Evolutionary conservation across 1,140 invertebrate species (phyloP).

Genomic region (Neoseiulus cucumeris): DNA sequence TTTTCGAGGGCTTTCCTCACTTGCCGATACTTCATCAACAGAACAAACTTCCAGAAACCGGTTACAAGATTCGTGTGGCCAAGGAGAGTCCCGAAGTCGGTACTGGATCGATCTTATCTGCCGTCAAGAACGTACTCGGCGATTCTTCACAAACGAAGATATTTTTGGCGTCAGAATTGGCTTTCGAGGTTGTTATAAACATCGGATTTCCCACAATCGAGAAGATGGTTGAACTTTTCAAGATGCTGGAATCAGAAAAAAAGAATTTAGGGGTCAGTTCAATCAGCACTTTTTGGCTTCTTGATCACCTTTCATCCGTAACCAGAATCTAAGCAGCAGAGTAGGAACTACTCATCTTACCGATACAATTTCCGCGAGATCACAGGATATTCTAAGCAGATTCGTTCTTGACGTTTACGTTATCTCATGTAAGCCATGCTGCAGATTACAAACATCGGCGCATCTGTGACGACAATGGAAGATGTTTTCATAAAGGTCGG

Average conservation of each 20-base stretch:
- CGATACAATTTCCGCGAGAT: too few relatives aligned
- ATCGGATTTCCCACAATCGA: not conserved
- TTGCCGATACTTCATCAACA: too few relatives aligned
- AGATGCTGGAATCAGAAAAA: not conserved
- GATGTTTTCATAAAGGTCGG: slow-evolving; percentile 58
- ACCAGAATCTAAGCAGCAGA: too few relatives aligned
- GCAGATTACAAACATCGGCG: slow-evolving; percentile 33
- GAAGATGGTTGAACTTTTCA: not conserved
- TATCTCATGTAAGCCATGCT: too few relatives aligned
- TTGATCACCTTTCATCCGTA: too few relatives aligned
- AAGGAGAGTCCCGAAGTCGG: not conserved
- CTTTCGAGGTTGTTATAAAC: not conserved
- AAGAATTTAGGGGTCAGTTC: too few relatives aligned
- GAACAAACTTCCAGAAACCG: not conserved
- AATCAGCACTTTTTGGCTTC: too few relatives aligned
- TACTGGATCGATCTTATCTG: not conserved
- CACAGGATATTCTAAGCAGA: too few relatives aligned
- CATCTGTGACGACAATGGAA: slow-evolving; percentile 59
- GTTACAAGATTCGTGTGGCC: not conserved
- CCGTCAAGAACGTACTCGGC: not conserved
- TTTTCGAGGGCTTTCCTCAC: too few relatives aligned
- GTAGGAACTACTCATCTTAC: too few relatives aligned
- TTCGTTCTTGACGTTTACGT: too few relatives aligned
- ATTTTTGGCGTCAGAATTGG: not conserved
- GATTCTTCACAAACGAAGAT: not conserved